Conservation (phyloP, 2,888 invertebrate species). For the Eugnorisma glareosa region DNA sequence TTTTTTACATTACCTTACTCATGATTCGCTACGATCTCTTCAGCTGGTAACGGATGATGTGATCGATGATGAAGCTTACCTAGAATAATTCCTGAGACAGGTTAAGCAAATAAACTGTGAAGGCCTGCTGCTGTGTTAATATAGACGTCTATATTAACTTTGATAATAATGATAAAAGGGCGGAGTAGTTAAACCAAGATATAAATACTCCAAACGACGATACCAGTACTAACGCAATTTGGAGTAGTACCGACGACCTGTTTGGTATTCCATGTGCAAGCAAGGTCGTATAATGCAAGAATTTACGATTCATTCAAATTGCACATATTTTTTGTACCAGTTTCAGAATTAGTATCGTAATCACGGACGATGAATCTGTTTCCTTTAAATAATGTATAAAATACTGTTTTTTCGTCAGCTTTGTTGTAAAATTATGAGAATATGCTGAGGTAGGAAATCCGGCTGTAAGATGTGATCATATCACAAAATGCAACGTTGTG, state of each 20-base stretch:
- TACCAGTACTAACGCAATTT: constrained; percentile 2
- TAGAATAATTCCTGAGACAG: not conserved
- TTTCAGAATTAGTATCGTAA: constrained; percentile 45
- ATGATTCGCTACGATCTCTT: not conserved
- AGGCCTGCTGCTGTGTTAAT: too few relatives aligned
- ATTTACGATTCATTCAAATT: constrained; percentile 55
- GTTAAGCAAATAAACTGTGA: not conserved
- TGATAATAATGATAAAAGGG: not conserved
- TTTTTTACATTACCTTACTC: not conserved
- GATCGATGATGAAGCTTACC: not conserved
- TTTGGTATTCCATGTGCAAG: constrained; percentile 56
- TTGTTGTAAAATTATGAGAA: constrained; percentile 13
- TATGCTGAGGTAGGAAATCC: constrained; percentile 36
- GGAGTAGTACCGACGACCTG: constrained; percentile 8
- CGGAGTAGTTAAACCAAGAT: not conserved
- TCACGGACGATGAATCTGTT: constrained; percentile 54
- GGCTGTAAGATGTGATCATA: not conserved
- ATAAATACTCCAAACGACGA: not conserved
- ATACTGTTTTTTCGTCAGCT: constrained; percentile 20
- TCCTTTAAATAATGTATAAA: constrained; percentile 50
- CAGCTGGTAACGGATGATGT: not conserved
- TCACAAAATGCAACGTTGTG: not conserved
- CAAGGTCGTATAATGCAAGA: constrained; percentile 64
- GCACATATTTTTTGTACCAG: constrained; percentile 51
- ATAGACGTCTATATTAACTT: not conserved